A percentile compares a stretch with the other conserved stretches of the same genome.
These are phyloP conservation scores for Clinocottus analis DNA, from an alignment of 2,113 vertebrate genomes.

Conservation along the genomic window DNA sequence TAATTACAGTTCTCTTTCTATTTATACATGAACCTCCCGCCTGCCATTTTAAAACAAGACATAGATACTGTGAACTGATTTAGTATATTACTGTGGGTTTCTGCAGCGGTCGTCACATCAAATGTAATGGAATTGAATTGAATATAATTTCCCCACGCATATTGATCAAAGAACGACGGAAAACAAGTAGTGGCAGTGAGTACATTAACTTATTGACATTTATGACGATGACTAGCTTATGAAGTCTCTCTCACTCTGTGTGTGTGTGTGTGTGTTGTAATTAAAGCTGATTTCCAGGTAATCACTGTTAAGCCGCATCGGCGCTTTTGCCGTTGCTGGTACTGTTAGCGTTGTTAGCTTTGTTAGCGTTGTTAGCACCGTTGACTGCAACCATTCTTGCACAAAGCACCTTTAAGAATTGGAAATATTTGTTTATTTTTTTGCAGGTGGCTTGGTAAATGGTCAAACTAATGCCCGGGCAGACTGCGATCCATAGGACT, in stretches of 20 bases:
- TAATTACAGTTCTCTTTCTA: not conserved
- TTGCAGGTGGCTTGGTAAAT: not conserved
- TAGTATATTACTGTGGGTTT: not conserved
- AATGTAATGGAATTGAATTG: not conserved
- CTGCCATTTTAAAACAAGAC: conserved; percentile 8
- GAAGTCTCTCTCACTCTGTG: too few species aligned
- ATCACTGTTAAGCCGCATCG: too few species aligned
- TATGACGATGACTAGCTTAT: too few species aligned
- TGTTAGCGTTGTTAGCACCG: too few species aligned
- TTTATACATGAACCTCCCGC: not conserved
- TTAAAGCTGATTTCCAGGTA: too few species aligned
- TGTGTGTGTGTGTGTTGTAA: too few species aligned
- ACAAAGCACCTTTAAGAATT: not conserved
- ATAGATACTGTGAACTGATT: not conserved
- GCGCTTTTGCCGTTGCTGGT: too few species aligned
- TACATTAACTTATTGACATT: not conserved
- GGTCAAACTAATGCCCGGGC: conserved; percentile 1
- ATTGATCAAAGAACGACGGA: not conserved
- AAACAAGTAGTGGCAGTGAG: not conserved
- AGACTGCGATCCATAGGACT: not conserved
- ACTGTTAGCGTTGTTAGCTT: too few species aligned
- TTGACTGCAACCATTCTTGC: not conserved
- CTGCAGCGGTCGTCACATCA: not conserved
- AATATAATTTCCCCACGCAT: not conserved
- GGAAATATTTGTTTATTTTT: not conserved